Percentiles rank a stretch among this genome's conserved stretches.
Conservation (phyloP, 2,113 vertebrate genomes). For the Manacus vitellinus region DNA sequence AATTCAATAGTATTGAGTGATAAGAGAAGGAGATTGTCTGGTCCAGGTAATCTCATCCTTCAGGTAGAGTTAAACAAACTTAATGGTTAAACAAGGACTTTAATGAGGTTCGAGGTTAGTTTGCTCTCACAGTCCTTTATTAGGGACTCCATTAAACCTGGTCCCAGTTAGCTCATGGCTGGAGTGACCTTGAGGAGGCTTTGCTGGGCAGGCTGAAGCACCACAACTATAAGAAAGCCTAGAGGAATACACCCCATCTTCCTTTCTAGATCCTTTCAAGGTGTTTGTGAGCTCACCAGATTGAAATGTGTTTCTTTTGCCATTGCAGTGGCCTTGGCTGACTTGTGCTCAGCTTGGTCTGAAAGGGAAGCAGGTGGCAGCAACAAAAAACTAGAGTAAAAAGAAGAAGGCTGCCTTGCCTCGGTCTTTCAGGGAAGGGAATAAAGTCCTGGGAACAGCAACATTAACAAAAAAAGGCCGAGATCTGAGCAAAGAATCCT, state of each 20-base stretch:
- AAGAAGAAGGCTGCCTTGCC: background rate
- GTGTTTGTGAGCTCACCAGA: background rate
- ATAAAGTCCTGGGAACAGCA: background rate
- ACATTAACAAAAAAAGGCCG: background rate
- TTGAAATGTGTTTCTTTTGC: background rate
- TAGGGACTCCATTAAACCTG: background rate
- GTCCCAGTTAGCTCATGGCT: background rate
- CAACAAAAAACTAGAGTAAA: background rate
- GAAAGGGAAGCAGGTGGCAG: background rate
- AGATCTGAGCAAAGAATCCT: background rate
- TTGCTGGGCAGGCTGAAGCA: background rate
- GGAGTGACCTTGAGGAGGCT: background rate
- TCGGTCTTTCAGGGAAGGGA: background rate
- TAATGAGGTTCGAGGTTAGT: background rate
- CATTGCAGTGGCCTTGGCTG: background rate
- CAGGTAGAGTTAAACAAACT: background rate
- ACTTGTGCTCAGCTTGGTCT: background rate
- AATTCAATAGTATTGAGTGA: background rate
- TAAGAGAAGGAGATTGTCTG: background rate
- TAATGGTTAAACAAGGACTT: background rate
- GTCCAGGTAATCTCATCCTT: background rate
- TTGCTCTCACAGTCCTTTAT: background rate
- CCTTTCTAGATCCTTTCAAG: background rate
- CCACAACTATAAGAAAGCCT: background rate
- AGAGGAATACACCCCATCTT: background rate